Percentiles rank a stretch among this genome's conserved stretches.
These are phyloP conservation scores for Acrocera orbiculus DNA, from an alignment of 2,888 invertebrate species.

Conservation along the genomic window DNA sequence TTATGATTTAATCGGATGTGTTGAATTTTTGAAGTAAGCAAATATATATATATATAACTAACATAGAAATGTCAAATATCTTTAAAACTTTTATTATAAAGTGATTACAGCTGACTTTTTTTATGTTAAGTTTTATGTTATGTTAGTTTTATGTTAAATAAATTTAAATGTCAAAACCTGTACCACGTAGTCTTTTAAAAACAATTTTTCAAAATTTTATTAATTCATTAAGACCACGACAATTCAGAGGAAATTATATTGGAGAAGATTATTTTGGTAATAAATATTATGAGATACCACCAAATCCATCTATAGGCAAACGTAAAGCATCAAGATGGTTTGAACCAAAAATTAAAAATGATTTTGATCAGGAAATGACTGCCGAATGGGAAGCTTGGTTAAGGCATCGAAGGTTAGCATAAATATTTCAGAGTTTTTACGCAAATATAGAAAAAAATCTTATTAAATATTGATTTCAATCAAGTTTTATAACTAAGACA, in stretches of 20 bases:
- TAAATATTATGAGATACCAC: conserved; percentile 61
- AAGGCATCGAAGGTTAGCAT: conserved; percentile 44
- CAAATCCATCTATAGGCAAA: conserved; percentile 45
- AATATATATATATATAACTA: too few species aligned
- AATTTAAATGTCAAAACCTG: conserved; percentile 17
- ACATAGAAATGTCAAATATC: too few species aligned
- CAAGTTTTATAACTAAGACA: too few species aligned
- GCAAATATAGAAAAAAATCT: too few species aligned
- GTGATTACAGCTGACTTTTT: too few species aligned
- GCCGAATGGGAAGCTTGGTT: conserved; percentile 85
- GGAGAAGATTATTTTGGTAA: conserved; percentile 71
- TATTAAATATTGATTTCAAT: too few species aligned
- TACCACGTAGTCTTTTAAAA: conserved; percentile 23
- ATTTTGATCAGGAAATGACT: conserved; percentile 56
- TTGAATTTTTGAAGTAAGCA: too few species aligned
- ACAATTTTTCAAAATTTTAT: conserved; percentile 27
- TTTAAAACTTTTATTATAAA: too few species aligned
- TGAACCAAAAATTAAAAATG: conserved; percentile 40
- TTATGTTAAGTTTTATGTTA: too few species aligned
- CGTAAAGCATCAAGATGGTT: conserved; percentile 54
- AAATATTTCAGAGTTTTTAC: too few species aligned
- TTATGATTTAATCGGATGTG: too few species aligned
- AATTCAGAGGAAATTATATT: conserved; percentile 35
- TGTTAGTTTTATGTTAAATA: too few species aligned
- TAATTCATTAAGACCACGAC: conserved; percentile 32